Evolutionary conservation across 2,113 vertebrate species (phyloP).

Genomic region (Megaceryle maxima): DNA sequence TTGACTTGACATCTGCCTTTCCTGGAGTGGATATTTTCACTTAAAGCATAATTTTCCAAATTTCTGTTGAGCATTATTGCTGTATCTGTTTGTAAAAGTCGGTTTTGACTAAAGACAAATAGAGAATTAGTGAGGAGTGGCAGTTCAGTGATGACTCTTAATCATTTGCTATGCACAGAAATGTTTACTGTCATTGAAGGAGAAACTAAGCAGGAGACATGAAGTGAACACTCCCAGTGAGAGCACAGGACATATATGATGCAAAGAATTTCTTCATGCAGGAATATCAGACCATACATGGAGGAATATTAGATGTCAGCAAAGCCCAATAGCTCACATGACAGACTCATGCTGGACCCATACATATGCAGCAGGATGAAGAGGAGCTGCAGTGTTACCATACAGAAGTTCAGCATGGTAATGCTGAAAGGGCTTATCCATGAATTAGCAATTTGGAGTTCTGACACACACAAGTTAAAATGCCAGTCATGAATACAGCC

Average conservation of each 20-base stretch:
- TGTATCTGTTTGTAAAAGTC: background rate
- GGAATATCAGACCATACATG: accelerated
- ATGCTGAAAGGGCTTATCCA: background rate
- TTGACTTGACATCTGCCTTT: background rate
- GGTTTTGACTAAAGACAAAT: background rate
- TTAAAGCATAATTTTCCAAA: background rate
- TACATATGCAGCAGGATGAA: background rate
- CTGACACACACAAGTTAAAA: background rate
- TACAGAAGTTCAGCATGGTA: background rate
- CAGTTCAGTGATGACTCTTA: background rate
- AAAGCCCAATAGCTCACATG: background rate
- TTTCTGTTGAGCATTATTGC: background rate
- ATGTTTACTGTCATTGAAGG: background rate
- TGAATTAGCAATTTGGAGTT: background rate
- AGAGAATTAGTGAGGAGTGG: background rate
- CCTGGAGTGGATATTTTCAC: background rate
- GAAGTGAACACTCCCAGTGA: background rate
- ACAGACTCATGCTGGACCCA: background rate
- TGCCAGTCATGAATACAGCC: background rate
- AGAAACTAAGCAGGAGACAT: background rate
- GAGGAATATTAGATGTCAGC: background rate
- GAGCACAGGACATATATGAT: background rate
- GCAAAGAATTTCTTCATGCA: background rate
- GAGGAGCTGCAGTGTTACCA: background rate
- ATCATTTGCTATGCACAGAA: background rate